Conservation (phyloP, 1,140 invertebrate genomes). For the Elymnias hypermnestra region DNA sequence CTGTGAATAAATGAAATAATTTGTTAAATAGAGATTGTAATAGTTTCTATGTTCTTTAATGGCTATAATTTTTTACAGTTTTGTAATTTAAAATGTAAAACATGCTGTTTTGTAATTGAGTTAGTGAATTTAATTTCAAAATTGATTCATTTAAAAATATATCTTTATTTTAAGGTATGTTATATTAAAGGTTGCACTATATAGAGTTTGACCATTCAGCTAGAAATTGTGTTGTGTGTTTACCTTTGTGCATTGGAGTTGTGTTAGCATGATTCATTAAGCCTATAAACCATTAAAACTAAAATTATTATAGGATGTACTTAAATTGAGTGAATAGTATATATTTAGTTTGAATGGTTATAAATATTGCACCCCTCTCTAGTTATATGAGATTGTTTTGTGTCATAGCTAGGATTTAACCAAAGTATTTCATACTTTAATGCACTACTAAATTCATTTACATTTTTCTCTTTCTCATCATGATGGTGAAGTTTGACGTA, state of each 20-base stretch:
- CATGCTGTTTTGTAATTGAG: no score
- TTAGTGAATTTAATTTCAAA: no score
- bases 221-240: slow-evolving; percentile 36
- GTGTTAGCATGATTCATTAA: slow-evolving; percentile 30
- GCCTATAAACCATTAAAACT: slow-evolving; percentile 41
- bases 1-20: no score
- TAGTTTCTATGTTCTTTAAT: no score
- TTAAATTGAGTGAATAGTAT: slow-evolving; percentile 43
- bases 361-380: slow-evolving; percentile 48
- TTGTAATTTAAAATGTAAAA: no score
- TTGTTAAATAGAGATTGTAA: no score
- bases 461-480: slow-evolving; percentile 54
- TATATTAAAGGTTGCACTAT: no score
- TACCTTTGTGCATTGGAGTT: no score
- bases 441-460: slow-evolving; percentile 55
- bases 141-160: no score
- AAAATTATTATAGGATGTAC: slow-evolving; percentile 46
- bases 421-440: slow-evolving; percentile 48
- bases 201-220: slow-evolving; percentile 45
- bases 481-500: slow-evolving; percentile 60
- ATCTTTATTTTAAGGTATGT: no score
- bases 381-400: slow-evolving; percentile 49
- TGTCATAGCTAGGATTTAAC: slow-evolving; percentile 47
- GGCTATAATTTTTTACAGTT: no score
- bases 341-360: slow-evolving; percentile 44